Conservation (phyloP, 2,888 invertebrate species). For the Lordiphosa fenestrarum region DNA sequence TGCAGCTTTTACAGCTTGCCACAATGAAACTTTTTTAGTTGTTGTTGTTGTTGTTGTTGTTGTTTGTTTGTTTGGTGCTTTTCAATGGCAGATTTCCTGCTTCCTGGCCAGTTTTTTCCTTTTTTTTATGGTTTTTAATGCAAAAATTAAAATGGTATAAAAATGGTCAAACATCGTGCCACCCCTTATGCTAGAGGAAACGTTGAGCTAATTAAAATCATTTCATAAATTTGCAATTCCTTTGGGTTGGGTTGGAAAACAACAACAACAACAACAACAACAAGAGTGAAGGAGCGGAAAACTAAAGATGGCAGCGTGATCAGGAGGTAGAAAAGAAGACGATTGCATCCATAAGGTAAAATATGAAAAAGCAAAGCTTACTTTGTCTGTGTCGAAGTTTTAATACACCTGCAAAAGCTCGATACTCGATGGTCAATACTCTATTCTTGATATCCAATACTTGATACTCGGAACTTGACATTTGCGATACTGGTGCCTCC, state of each 20-base stretch:
- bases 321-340: background rate
- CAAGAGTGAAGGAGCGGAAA: too few relatives aligned
- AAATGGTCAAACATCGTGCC: slow-evolving; percentile 33
- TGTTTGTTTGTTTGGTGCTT: slow-evolving; percentile 57
- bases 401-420: too few relatives aligned
- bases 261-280: background rate
- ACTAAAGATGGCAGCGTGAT: slow-evolving; percentile 1
- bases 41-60: slow-evolving; percentile 18
- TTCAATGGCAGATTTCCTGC: slow-evolving; percentile 64
- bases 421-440: too few relatives aligned
- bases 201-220: slow-evolving; percentile 64
- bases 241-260: slow-evolving; percentile 30
- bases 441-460: too few relatives aligned
- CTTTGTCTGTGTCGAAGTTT: too few relatives aligned
- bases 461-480: too few relatives aligned
- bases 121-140: slow-evolving; percentile 20
- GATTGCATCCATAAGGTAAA: too few relatives aligned
- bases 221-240: slow-evolving; percentile 69
- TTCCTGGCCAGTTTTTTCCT: slow-evolving; percentile 41
- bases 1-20: slow-evolving; percentile 63
- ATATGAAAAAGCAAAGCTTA: too few relatives aligned
- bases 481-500: too few relatives aligned
- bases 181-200: slow-evolving; percentile 13
- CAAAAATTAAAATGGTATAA: slow-evolving; percentile 54
- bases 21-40: slow-evolving; percentile 56